A percentile compares a stretch with the other conserved stretches of the same genome.
Evolutionary conservation across 2,113 vertebrate genomes (phyloP).

Genomic region (Paedocypris sp.): DNA sequence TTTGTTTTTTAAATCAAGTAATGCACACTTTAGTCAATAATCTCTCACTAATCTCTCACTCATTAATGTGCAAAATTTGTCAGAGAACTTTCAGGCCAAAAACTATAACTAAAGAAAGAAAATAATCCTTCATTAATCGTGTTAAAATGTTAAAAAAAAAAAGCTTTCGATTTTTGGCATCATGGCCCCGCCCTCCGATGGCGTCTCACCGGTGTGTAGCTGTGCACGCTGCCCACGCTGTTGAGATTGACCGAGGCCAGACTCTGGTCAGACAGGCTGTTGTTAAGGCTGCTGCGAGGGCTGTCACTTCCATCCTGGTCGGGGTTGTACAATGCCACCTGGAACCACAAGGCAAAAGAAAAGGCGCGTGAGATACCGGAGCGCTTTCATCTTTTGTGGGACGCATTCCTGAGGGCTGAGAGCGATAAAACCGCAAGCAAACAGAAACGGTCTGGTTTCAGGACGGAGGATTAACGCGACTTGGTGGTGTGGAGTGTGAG

Average conservation of each 20-base stretch:
- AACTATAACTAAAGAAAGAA: too few relatives aligned
- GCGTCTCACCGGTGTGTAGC: constrained; percentile 73
- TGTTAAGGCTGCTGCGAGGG: constrained; percentile 91
- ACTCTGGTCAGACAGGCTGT: constrained; percentile 88
- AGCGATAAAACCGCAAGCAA: constrained; percentile 12
- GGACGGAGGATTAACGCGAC: too few relatives aligned
- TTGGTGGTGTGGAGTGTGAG: too few relatives aligned
- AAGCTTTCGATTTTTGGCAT: too few relatives aligned
- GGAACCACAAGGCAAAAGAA: constrained; percentile 39
- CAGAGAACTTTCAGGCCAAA: too few relatives aligned
- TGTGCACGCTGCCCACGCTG: constrained; percentile 82
- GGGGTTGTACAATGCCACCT: constrained; percentile 84
- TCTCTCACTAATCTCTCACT: too few relatives aligned
- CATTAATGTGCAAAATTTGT: too few relatives aligned
- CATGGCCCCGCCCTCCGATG: not conserved
- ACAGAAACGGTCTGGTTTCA: constrained; percentile 16
- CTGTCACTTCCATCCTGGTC: constrained; percentile 87
- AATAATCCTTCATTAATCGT: too few relatives aligned
- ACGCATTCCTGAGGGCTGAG: not conserved
- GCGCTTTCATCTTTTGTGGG: not conserved
- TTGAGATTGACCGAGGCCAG: constrained; percentile 85
- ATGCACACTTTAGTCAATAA: too few relatives aligned
- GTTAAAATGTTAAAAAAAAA: too few relatives aligned
- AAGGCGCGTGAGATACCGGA: not conserved
- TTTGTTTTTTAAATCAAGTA: too few relatives aligned